phyloP scores from a whole-genome alignment of 2,797 vertebrate genomes.

The Apodemus agrarius region DNA sequence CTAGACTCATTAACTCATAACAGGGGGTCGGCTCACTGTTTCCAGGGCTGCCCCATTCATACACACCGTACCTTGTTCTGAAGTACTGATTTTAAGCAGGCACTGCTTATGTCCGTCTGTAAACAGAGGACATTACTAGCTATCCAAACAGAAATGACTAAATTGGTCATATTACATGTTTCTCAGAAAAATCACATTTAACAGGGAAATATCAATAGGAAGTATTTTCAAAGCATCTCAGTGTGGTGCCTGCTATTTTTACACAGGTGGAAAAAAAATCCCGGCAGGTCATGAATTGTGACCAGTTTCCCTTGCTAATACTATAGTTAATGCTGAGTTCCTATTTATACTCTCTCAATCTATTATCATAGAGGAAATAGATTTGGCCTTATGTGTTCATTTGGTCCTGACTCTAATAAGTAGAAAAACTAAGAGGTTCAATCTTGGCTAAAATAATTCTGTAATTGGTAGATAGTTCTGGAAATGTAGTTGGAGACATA shows the following conservation, averaged over 20 bases:
- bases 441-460: constrained; percentile 51
- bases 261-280: background rate
- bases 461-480: constrained; percentile 69
- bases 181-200: constrained; percentile 51
- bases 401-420: constrained; percentile 54
- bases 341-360: constrained; percentile 63
- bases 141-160: background rate
- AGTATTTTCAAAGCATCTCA: constrained; percentile 14
- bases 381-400: constrained; percentile 59
- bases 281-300: background rate
- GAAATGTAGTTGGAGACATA: constrained; percentile 51
- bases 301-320: constrained; percentile 53
- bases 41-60: background rate
- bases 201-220: constrained; percentile 45
- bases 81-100: constrained; percentile 21
- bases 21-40: background rate
- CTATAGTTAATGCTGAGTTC: constrained; percentile 51
- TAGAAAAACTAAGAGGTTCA: constrained; percentile 46
- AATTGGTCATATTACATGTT: constrained; percentile 7
- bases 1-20: background rate
- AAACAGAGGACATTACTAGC: background rate
- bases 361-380: constrained; percentile 56
- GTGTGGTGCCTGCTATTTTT: constrained; percentile 40
- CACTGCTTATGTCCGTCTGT: constrained; percentile 4
- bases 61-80: background rate